Percentiles rank a stretch among this genome's conserved stretches.
Conservation (phyloP, 1,140 invertebrate species). For the Drosophila guanche region DNA sequence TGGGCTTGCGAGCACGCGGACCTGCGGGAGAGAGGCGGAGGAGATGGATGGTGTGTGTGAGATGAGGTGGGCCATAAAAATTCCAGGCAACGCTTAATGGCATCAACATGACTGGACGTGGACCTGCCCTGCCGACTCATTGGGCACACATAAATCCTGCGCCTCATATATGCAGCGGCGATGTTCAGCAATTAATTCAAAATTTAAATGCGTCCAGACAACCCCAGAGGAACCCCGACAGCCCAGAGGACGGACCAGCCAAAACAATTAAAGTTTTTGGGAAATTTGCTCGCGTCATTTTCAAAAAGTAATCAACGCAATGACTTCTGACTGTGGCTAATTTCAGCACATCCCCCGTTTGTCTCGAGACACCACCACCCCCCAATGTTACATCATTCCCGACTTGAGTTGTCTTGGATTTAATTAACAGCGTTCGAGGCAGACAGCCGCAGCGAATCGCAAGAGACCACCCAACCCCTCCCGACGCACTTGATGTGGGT, state of each 20-base stretch:
- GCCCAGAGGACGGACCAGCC: conserved; percentile 8
- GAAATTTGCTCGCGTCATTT: conserved; percentile 76
- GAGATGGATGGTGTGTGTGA: conserved; percentile 6
- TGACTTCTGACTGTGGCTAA: conserved; percentile 82
- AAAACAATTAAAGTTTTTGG: conserved; percentile 78
- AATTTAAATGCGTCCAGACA: conserved; percentile 73
- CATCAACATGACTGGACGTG: conserved; percentile 65
- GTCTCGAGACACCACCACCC: conserved; percentile 1
- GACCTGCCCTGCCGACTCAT: conserved; percentile 55
- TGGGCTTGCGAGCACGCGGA: conserved; percentile 93
- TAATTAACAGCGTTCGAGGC: conserved; percentile 70
- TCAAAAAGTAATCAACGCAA: conserved; percentile 80
- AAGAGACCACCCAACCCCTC: neutral
- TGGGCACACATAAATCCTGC: conserved; percentile 70
- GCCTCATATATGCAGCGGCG: conserved; percentile 60
- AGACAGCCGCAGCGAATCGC: conserved; percentile 70
- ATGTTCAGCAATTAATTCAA: conserved; percentile 75
- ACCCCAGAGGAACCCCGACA: conserved; percentile 9
- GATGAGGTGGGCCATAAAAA: conserved; percentile 73
- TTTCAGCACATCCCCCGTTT: conserved; percentile 39
- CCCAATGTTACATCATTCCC: neutral
- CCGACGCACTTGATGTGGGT: conserved; percentile 46
- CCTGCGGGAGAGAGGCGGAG: conserved; percentile 85
- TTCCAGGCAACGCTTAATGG: conserved; percentile 72
- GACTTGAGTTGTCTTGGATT: conserved; percentile 79